A percentile compares a stretch with the other conserved stretches of the same genome.
Evolutionary conservation across 2,113 vertebrate species (phyloP).

Genomic region (Paralichthys olivaceus): DNA sequence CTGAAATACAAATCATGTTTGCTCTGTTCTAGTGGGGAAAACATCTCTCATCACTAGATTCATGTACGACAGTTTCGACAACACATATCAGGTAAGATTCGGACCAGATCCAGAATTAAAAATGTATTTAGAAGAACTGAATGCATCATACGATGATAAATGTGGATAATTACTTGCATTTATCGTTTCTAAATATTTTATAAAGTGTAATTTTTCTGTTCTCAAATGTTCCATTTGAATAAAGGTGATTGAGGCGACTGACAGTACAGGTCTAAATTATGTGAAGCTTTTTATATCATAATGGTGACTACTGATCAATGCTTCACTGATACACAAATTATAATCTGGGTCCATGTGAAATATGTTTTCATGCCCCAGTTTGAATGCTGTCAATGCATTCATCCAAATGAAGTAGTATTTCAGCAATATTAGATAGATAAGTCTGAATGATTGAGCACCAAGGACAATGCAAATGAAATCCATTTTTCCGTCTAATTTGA

Average conservation of each 20-base stretch:
- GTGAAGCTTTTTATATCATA: neutral
- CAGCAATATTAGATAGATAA: neutral
- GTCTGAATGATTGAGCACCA: slow-evolving; percentile 31
- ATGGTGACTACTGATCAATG: neutral
- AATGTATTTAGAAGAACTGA: neutral
- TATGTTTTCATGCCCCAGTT: neutral
- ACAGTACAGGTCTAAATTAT: neutral
- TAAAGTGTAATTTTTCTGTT: neutral
- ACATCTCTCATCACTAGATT: slow-evolving; percentile 86
- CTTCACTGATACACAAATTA: neutral
- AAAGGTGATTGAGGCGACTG: neutral
- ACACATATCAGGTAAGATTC: slow-evolving; percentile 83
- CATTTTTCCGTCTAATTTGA: slow-evolving; percentile 41
- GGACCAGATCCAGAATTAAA: neutral
- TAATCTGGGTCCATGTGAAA: neutral
- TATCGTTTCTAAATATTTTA: neutral
- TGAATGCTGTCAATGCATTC: neutral
- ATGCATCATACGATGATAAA: slow-evolving; percentile 1
- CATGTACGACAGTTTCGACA: slow-evolving; percentile 87
- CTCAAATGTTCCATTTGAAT: neutral
- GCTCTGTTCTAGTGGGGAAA: slow-evolving; percentile 82
- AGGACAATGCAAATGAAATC: slow-evolving; percentile 48
- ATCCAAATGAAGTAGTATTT: neutral
- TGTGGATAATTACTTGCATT: neutral
- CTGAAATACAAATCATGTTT: slow-evolving; percentile 12